These are phyloP conservation scores for Amphipyra tragopoginis DNA, from an alignment of 2,888 invertebrate genomes.

Conservation along the genomic window DNA sequence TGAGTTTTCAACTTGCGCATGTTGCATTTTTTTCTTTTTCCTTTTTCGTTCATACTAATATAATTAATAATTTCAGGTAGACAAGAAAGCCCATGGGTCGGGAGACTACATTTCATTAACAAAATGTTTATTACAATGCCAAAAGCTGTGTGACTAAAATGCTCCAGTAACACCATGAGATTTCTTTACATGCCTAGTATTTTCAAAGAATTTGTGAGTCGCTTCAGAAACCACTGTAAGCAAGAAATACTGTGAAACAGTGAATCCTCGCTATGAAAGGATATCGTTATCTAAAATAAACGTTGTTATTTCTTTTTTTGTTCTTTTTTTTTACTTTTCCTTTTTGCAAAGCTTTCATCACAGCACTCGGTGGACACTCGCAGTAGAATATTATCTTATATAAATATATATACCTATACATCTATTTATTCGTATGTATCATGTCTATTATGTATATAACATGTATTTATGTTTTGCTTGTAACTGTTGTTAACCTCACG, in stretches of 20 bases:
- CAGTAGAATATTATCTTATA: conserved; percentile 80
- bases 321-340: conserved; percentile 84
- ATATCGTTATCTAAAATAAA: conserved; percentile 77
- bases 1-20: conserved; percentile 74
- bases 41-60: conserved; percentile 88
- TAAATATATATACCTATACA: conserved; percentile 66
- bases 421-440: conserved; percentile 62
- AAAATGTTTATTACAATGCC: conserved; percentile 74
- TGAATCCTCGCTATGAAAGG: conserved; percentile 54
- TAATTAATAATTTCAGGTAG: conserved; percentile 89
- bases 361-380: conserved; percentile 89
- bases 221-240: conserved; percentile 55
- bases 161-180: conserved; percentile 75
- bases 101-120: conserved; percentile 87
- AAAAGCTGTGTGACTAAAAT: conserved; percentile 81
- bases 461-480: conserved; percentile 80
- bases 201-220: conserved; percentile 58
- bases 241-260: conserved; percentile 54
- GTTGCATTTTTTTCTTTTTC: conserved; percentile 72
- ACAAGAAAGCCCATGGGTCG: conserved; percentile 88
- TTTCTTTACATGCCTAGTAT: conserved; percentile 65
- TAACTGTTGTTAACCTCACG: conserved; percentile 82
- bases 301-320: conserved; percentile 80
- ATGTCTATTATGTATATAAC: conserved; percentile 73
- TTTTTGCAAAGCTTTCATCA: conserved; percentile 87